A percentile compares a stretch with the other conserved stretches of the same genome.
Conservation (phyloP, 1,140 invertebrate genomes). For the Thrips palmi region DNA sequence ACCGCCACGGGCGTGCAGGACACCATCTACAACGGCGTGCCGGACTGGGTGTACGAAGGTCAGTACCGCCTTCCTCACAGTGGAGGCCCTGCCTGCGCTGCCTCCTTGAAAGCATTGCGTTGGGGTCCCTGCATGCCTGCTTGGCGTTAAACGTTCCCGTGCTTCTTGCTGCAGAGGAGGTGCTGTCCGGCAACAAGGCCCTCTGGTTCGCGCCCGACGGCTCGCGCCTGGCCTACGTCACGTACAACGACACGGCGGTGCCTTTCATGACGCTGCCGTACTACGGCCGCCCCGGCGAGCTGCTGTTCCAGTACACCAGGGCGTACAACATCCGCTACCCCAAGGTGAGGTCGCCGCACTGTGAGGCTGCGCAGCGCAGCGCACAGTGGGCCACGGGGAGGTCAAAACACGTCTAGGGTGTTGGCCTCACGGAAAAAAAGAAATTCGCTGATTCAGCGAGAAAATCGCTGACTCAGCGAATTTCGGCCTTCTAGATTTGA, state of each 20-base stretch:
- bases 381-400: no score
- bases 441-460: no score
- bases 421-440: no score
- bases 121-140: not conserved
- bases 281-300: constrained; percentile 44
- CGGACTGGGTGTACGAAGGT: constrained; percentile 73
- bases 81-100: not conserved
- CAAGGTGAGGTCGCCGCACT: constrained; percentile 39
- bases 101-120: not conserved
- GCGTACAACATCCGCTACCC: constrained; percentile 60
- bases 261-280: constrained; percentile 37
- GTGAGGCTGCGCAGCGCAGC: not conserved
- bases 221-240: constrained; percentile 57
- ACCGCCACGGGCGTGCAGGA: constrained; percentile 31
- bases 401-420: no score
- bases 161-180: no score
- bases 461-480: no score
- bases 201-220: constrained; percentile 78
- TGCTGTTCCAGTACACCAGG: constrained; percentile 45
- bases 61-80: constrained; percentile 5
- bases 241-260: constrained; percentile 59
- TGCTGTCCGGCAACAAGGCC: constrained; percentile 65
- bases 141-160: not conserved
- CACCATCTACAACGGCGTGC: constrained; percentile 50
- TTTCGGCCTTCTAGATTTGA: no score